phyloP scores from a whole-genome alignment of 2,113 vertebrate species.

The Meleagris gallopavo region DNA sequence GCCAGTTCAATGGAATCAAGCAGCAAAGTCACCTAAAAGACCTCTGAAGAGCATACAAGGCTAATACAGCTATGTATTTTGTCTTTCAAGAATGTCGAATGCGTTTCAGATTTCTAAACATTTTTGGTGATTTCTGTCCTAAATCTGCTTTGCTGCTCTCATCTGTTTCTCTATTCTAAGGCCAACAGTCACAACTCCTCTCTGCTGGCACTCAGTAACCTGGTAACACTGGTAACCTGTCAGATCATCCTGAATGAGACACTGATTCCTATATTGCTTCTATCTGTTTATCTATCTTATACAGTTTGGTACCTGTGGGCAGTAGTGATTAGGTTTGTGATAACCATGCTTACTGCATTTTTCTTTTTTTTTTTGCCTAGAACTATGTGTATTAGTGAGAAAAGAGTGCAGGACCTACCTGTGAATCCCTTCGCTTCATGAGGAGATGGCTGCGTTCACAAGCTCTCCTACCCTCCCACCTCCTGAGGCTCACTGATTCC shows the following conservation, averaged over 20 bases:
- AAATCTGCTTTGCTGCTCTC: neutral
- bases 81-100: neutral
- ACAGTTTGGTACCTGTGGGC: neutral
- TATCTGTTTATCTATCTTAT: neutral
- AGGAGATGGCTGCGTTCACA: neutral
- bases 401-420: too few relatives aligned
- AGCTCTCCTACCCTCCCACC: neutral
- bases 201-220: neutral
- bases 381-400: neutral
- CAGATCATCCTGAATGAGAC: neutral
- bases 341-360: neutral
- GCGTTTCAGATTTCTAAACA: neutral
- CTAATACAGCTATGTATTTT: neutral
- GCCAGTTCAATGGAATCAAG: neutral
- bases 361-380: neutral
- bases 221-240: neutral
- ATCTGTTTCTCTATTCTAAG: neutral
- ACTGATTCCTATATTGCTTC: neutral
- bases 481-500: neutral
- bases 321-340: neutral
- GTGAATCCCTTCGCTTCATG: fast-evolving
- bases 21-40: neutral
- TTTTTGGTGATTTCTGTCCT: neutral
- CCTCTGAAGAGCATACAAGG: neutral
- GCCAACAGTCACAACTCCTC: neutral